These are phyloP conservation scores for Scrobipalpa costella DNA, from an alignment of 2,888 invertebrate genomes.

Conservation along the genomic window DNA sequence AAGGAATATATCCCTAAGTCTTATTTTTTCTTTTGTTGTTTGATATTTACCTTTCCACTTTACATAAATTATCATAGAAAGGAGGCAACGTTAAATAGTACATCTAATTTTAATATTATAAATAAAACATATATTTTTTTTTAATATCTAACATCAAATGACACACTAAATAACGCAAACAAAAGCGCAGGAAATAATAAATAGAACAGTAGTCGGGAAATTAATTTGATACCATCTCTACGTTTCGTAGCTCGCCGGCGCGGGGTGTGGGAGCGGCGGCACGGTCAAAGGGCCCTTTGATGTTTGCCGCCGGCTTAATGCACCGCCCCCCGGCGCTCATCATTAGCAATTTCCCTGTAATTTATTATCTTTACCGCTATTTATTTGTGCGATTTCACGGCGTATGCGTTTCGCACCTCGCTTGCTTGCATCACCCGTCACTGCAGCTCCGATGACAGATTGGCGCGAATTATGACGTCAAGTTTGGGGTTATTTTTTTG, in stretches of 20 bases:
- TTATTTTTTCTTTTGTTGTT: too few species aligned
- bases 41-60: too few species aligned
- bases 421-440: not conserved
- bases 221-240: conserved; percentile 66
- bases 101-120: too few species aligned
- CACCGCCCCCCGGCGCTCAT: conserved; percentile 79
- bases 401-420: conserved; percentile 20
- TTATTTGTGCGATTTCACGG: conserved; percentile 77
- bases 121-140: too few species aligned
- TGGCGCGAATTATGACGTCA: conserved; percentile 12
- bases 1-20: too few species aligned
- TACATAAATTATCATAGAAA: too few species aligned
- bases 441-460: conserved; percentile 17
- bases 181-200: conserved; percentile 33
- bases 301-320: conserved; percentile 81
- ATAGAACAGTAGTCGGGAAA: conserved; percentile 56
- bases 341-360: conserved; percentile 81
- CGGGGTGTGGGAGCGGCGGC: conserved; percentile 75
- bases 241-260: conserved; percentile 42
- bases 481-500: not conserved
- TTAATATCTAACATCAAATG: conserved; percentile 6
- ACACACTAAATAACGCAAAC: conserved; percentile 28
- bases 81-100: too few species aligned
- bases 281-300: conserved; percentile 80
- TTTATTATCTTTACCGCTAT: conserved; percentile 80